These are phyloP conservation scores for Camponotus pennsylvanicus DNA, from an alignment of 1,140 invertebrate species.

Conservation along the genomic window DNA sequence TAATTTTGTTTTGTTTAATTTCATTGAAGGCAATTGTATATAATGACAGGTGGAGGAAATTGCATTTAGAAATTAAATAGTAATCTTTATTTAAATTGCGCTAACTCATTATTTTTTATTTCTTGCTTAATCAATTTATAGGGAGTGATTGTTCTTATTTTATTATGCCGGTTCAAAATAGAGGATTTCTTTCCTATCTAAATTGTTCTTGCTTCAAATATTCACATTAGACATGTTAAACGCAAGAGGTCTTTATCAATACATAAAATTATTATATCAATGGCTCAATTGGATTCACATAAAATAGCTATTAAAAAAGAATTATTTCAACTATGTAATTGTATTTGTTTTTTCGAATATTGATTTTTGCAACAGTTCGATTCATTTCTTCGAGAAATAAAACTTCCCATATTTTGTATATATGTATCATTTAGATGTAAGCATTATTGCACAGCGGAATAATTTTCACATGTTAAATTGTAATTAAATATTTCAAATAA, in stretches of 20 bases:
- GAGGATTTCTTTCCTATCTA: constrained; percentile 74
- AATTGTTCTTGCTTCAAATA: constrained; percentile 69
- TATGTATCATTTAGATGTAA: constrained; percentile 31
- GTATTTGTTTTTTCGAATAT: constrained; percentile 45
- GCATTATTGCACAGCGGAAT: constrained; percentile 41
- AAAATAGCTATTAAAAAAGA: constrained; percentile 38
- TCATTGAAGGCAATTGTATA: constrained; percentile 67
- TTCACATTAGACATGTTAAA: constrained; percentile 64
- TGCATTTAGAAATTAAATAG: constrained; percentile 75
- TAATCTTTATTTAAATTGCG: constrained; percentile 75
- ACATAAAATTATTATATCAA: constrained; percentile 51
- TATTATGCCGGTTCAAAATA: constrained; percentile 76
- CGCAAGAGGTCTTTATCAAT: constrained; percentile 26
- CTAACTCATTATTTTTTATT: constrained; percentile 72
- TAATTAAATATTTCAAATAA: constrained; percentile 30
- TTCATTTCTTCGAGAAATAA: constrained; percentile 72
- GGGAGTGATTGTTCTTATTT: constrained; percentile 69
- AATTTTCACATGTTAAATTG: constrained; percentile 28
- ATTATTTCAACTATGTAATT: constrained; percentile 23
- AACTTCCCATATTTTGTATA: constrained; percentile 10
- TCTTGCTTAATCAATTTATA: constrained; percentile 69
- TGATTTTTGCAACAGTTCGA: constrained; percentile 66
- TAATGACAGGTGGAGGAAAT: constrained; percentile 69
- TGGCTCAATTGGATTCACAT: constrained; percentile 49
- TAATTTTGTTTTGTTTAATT: constrained; percentile 63